These are phyloP conservation scores for Eulemur coronatus DNA, from an alignment of 2,797 vertebrate species.

Conservation along the genomic window DNA sequence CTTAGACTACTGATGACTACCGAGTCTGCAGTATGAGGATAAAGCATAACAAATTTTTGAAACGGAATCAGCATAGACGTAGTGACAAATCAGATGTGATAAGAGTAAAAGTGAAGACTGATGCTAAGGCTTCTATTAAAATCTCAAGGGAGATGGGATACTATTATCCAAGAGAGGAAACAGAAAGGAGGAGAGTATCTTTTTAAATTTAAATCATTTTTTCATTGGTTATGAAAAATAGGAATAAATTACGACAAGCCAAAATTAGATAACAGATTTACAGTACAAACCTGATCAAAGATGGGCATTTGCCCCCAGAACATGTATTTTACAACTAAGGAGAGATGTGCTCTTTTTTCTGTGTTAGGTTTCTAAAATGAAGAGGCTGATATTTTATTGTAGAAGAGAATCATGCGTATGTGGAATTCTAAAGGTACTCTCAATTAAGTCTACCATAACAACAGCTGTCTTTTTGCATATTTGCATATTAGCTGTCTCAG, in stretches of 20 bases:
- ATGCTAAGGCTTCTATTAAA: background rate
- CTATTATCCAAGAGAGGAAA: background rate
- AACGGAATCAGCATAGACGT: background rate
- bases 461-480: background rate
- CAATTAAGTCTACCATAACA: background rate
- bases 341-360: background rate
- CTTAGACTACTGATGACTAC: background rate
- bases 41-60: background rate
- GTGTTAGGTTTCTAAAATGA: background rate
- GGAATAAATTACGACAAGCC: slow-evolving; percentile 1
- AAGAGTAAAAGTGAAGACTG: background rate
- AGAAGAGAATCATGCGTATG: background rate
- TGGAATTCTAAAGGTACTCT: background rate
- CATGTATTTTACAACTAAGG: background rate
- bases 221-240: background rate
- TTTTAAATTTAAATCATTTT: background rate
- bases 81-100: background rate
- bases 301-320: background rate
- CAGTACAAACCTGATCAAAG: background rate
- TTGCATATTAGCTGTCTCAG: background rate
- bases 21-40: background rate
- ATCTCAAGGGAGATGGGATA: background rate
- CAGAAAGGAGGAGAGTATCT: background rate
- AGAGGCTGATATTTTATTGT: background rate
- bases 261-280: background rate